Evolutionary conservation across 2,113 vertebrate genomes (phyloP).

Genomic region (Plecotus auritus): DNA sequence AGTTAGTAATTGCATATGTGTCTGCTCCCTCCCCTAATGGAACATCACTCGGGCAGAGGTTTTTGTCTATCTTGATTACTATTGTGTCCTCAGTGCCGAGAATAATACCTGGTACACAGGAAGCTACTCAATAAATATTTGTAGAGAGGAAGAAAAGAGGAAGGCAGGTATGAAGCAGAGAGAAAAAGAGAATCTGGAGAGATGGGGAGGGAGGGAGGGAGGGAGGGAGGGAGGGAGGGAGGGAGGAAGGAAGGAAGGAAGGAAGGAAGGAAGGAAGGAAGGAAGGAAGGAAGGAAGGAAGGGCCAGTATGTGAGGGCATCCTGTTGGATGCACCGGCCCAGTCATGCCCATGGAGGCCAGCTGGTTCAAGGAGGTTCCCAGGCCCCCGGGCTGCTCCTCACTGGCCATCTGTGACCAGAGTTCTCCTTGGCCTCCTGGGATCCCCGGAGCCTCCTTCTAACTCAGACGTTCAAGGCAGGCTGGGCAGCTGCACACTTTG

Average conservation of each 20-base stretch:
- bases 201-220: accelerated
- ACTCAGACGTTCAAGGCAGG: constrained; percentile 42
- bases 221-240: neutral
- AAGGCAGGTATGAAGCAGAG: neutral
- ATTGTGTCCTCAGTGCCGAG: neutral
- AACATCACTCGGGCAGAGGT: neutral
- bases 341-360: neutral
- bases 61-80: neutral
- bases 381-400: neutral
- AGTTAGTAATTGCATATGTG: neutral
- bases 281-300: accelerated
- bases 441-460: neutral
- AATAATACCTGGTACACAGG: neutral
- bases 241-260: neutral
- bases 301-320: neutral
- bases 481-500: neutral
- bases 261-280: neutral
- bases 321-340: neutral
- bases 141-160: neutral
- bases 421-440: neutral
- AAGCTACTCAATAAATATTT: neutral
- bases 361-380: neutral
- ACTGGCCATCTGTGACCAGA: neutral
- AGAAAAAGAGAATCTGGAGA: neutral
- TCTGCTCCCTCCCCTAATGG: neutral